Percentiles rank a stretch among this genome's conserved stretches.
Evolutionary conservation across 1,140 invertebrate genomes (phyloP).

Genomic region (Ephestia elutella): DNA sequence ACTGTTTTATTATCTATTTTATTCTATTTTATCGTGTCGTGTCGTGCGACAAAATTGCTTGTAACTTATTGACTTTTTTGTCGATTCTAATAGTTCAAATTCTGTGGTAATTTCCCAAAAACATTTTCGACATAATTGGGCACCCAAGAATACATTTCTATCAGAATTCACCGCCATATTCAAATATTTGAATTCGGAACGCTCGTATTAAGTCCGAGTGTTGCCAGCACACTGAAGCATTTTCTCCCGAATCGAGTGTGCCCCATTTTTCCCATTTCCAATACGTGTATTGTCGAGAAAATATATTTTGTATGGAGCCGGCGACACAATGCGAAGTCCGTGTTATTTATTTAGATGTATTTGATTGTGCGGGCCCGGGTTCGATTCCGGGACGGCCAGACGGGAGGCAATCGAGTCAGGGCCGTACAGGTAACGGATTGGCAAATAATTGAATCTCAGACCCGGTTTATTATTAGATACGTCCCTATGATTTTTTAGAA

Average conservation of each 20-base stretch:
- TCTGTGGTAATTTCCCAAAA: no score
- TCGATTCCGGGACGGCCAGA: slow-evolving; percentile 45
- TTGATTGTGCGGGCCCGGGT: slow-evolving; percentile 41
- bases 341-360: slow-evolving; percentile 60
- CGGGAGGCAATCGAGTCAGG: slow-evolving; percentile 43
- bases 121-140: not conserved
- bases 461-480: slow-evolving; percentile 36
- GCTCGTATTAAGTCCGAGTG: slow-evolving; percentile 29
- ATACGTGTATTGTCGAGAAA: slow-evolving; percentile 39
- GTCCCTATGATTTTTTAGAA: slow-evolving; percentile 6
- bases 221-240: slow-evolving; percentile 33
- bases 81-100: no score
- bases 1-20: no score
- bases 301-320: slow-evolving; percentile 54
- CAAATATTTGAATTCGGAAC: slow-evolving; percentile 31
- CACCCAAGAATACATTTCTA: not conserved
- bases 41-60: no score
- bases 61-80: no score
- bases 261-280: slow-evolving; percentile 40
- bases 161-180: slow-evolving; percentile 6
- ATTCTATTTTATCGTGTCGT: no score
- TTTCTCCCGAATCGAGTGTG: slow-evolving; percentile 37
- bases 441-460: slow-evolving; percentile 54
- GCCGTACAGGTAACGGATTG: slow-evolving; percentile 42
- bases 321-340: slow-evolving; percentile 48